phyloP scores from a whole-genome alignment of 2,888 invertebrate genomes.

The Exephanes ischioxanthus region DNA sequence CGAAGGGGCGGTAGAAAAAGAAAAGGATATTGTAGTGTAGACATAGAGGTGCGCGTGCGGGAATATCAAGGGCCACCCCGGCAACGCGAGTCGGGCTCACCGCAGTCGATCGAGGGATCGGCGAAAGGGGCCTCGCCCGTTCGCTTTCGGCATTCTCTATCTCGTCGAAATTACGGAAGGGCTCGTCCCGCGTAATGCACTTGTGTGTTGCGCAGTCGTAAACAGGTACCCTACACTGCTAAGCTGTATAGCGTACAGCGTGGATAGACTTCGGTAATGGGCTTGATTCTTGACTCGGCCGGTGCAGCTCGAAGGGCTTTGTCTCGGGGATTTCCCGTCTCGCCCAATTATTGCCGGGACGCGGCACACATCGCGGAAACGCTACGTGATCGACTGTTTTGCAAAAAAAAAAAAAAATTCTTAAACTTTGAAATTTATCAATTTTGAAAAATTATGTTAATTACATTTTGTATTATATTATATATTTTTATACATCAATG shows the following conservation, averaged over 20 bases:
- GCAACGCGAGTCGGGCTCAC: background rate
- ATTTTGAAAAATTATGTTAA: no score
- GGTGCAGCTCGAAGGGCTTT: constrained; percentile 45
- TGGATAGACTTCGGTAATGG: constrained; percentile 29
- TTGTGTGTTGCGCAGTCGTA: constrained; percentile 24
- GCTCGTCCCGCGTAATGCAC: constrained; percentile 31
- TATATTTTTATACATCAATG: no score
- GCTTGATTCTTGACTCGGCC: constrained; percentile 44
- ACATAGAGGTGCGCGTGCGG: background rate
- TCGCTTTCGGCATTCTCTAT: constrained; percentile 20
- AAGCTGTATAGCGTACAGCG: background rate
- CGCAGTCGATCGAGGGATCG: constrained; percentile 5
- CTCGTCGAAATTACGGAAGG: constrained; percentile 53
- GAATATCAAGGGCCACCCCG: constrained; percentile 1
- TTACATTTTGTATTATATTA: no score
- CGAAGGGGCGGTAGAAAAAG: background rate
- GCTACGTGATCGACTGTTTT: background rate
- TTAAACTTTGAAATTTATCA: background rate
- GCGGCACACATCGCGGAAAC: background rate
- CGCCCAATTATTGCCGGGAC: background rate
- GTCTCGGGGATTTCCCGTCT: constrained; percentile 51
- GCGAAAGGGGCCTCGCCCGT: constrained; percentile 30
- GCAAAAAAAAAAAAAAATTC: background rate
- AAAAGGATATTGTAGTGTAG: constrained; percentile 3
- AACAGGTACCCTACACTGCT: constrained; percentile 32